Base-by-base conservation (phyloP, 1,140 invertebrate species). In the Drosophila punjabiensis region DNA sequence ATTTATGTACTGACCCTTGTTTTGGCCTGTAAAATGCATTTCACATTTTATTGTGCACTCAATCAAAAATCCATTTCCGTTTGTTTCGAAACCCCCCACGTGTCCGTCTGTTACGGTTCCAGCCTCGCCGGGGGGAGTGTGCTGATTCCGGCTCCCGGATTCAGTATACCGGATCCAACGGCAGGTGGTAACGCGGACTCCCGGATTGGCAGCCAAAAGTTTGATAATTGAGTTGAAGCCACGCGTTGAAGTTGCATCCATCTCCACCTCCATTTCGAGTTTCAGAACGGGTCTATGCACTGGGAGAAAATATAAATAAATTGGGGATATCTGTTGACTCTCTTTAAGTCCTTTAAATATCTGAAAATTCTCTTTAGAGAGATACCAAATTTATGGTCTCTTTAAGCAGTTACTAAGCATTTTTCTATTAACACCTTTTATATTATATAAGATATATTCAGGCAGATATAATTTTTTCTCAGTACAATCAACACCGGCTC, bases 61-160 rank as follows among this genome's bases (percentile, higher is more conserved):
- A 89, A 89, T 89, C 86, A 89, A 89, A 89, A 89, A 89, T 89
- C 85, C 85, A 89, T 89, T 89, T 90, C 85, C 85, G 82, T 89
- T 88, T 88, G 81, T 88, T 82, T 78, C 76, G 55, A 45, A 53
- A 24, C 24, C 63, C 62, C 43, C 41, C 60, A 81, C 73, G 68
- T 85, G 67, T 81, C 53, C 53, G 18, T 56, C 53, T 37, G 53
- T 56, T 24, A 16, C 53, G 13, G 67, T 58, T 32, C 30, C 50
- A 45, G 43, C 14, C 50, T 41, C 24, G 48, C 18, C 33, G 61
- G 13, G 20, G 33, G 65, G 39, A 56, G 69, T 61, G 55, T 59
- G 69, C 48, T 43, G 18, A 62, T 48, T 64, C 64, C 71, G 47
- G 61, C n/a, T 45, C 33, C 64, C 70, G 50, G 62, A 33, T 45